Evolutionary conservation across 2,888 invertebrate genomes (phyloP).

Genomic region (Drosophila parthenogenetica): DNA sequence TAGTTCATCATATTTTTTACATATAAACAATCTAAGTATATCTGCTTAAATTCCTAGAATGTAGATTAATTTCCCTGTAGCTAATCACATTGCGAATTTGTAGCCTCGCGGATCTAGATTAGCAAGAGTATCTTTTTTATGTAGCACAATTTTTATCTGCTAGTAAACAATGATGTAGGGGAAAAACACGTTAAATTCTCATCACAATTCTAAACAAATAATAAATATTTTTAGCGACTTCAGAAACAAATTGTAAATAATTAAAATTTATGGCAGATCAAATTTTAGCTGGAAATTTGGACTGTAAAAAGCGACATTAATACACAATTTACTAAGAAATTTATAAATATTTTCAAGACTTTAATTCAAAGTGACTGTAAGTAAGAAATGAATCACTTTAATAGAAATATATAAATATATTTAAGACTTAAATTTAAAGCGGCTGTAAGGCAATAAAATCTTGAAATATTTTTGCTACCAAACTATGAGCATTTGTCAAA

Average conservation of each 20-base stretch:
- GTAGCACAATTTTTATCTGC: background rate
- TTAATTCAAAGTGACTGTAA: too few species aligned
- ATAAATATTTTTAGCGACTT: background rate
- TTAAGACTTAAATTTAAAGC: too few species aligned
- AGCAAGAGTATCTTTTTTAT: background rate
- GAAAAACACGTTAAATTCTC: background rate
- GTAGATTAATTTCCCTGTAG: background rate
- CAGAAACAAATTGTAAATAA: background rate
- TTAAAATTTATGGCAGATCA: background rate
- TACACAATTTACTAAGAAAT: background rate
- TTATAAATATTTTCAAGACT: too few species aligned
- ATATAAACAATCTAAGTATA: background rate
- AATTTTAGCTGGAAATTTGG: background rate
- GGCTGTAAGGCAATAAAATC: background rate
- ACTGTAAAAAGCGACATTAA: background rate
- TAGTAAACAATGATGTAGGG: slow-evolving; percentile 1
- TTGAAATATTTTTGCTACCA: background rate
- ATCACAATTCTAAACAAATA: background rate
- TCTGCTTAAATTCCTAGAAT: background rate
- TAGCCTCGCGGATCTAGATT: background rate
- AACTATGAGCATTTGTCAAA: background rate
- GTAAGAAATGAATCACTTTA: too few species aligned
- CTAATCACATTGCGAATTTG: too few species aligned
- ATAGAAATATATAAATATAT: too few species aligned
- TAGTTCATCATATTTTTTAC: background rate